Base-by-base conservation (phyloP, 2,888 invertebrate genomes). In the Drosophila robusta region DNA sequence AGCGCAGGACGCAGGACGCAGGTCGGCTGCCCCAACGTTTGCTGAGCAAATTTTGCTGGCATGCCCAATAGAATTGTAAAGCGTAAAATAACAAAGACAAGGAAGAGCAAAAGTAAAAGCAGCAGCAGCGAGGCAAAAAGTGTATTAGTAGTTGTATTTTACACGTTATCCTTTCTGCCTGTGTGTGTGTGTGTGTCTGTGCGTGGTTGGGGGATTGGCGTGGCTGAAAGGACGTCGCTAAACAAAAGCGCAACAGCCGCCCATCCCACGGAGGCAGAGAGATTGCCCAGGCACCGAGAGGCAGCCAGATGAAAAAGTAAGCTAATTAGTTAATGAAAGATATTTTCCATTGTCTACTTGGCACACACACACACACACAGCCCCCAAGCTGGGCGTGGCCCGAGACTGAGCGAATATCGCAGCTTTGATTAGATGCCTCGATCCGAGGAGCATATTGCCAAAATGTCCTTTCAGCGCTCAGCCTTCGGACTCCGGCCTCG, bases 291-390 rank as follows among this genome's bases (percentile, higher is more conserved):
- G 42, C 57, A n/a, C 57, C 39, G 46, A 32, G 36, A 41, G 52
- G 26, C 66, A 60, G 55, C 55, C 70, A 78, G 74, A 80, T 85
- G 80, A 83, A 85, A 86, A 87, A 86, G 87, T 86, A 86, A 87
- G 85, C 86, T 87, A 86, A 86, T 86, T 86, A 86, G 86, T 86
- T 86, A 86, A 86, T 86, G 88, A 86, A 86, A 87, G 86, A 86
- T 88, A 86, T 86, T 87, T 75, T 86, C 83, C 77, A 83, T 86
- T 86, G 88, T 81, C 75, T 81, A n/a, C 63, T 7, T 1, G 22
- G 45, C 50, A 41, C 41, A 24, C 24, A 24, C 18, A 18, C 18
- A 18, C 18, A 18, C 24, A 51, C 6, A 24, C n/a, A 26, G 45
- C 16, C 14, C 8, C n/a, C 44, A 8, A 36, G 38, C 51, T 8